Evolutionary conservation across 2,888 invertebrate species (phyloP).

Genomic region (Cryptocheilus praepositus): DNA sequence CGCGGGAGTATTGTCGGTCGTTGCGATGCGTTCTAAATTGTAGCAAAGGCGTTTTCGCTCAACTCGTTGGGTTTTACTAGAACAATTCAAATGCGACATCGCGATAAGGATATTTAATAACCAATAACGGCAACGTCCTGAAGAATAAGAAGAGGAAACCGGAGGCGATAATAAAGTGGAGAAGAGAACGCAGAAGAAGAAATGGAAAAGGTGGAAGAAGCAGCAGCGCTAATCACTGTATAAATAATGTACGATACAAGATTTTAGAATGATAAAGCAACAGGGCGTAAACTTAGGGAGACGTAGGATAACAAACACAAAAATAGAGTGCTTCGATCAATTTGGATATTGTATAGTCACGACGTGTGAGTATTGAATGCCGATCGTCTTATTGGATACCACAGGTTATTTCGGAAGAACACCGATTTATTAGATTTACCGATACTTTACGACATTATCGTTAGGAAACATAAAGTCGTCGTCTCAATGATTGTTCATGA

Average conservation of each 20-base stretch:
- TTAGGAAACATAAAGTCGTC: slow-evolving; percentile 5
- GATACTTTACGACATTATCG: slow-evolving; percentile 35
- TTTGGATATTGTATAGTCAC: slow-evolving; percentile 35
- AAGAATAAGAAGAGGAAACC: too few relatives aligned
- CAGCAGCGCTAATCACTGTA: slow-evolving; percentile 39
- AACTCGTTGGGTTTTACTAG: slow-evolving; percentile 37
- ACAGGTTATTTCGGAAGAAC: slow-evolving; percentile 9
- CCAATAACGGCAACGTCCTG: too few relatives aligned
- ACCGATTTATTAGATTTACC: slow-evolving; percentile 13
- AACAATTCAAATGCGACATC: slow-evolving; percentile 46
- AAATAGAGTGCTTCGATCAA: slow-evolving; percentile 17
- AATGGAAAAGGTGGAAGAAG: slow-evolving; percentile 8
- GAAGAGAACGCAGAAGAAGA: slow-evolving; percentile 3
- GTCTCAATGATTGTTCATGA: slow-evolving; percentile 22
- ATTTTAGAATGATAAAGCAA: slow-evolving; percentile 32
- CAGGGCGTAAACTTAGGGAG: too few relatives aligned
- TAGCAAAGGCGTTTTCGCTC: background rate
- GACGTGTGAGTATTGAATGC: slow-evolving; percentile 16
- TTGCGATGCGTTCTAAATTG: background rate
- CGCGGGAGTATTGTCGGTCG: slow-evolving; percentile 13
- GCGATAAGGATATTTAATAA: slow-evolving; percentile 30
- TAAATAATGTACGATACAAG: slow-evolving; percentile 58
- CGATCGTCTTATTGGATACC: slow-evolving; percentile 12
- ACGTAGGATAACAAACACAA: slow-evolving; percentile 1
- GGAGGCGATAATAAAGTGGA: too few relatives aligned